Base-by-base conservation (phyloP, 2,797 vertebrate genomes). In the Sebastes diaconus region DNA sequence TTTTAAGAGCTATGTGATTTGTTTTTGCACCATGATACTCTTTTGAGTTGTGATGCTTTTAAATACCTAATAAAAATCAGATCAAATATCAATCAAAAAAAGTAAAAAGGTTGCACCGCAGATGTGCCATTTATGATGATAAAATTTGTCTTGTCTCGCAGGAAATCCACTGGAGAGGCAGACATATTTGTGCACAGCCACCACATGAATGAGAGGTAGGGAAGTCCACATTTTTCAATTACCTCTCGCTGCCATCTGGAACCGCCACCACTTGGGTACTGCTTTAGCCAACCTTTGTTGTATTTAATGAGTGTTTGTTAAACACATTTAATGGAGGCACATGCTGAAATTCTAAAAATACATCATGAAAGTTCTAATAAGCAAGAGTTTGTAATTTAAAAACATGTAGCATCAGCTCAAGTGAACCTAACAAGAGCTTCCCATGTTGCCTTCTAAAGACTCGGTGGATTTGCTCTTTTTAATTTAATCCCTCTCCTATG, bases 171-270 rank as follows among this genome's bases (percentile, higher is more conserved):
- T 29, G 22, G 39, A 60, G 58, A 80, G 64, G 73, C 42, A 74
- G 70, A 67, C 22, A 68, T 63, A 61, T 79, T 68, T 81, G 30
- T 79, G 64, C 25, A 54, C 52, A 75, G 34, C 58, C 16, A 32
- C 32, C 30, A 54, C 63, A 71, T 58, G 52, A 77, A 73, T 60
- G 54, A 72, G n/a, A 42, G 24, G 7, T 65, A 60, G 64, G 54
- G 68, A 86, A 80, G 63, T 86, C 76, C 72, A 78, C 12, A 64
- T 75, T 85, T 89, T 87, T 80, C 74, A 85, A 77, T 88, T 75
- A 84, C 64, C 67, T 77, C 67, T 64, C 0, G 5, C 75, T 54
- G 75, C 75, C 71, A 64, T 57, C 69, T 88, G 76, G 58, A 77
- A 75, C 60, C 2, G 2, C 55, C 18, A 60, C 64, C 36, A 46